Conservation (phyloP, 1,140 invertebrate species). For the Atta colombica region DNA sequence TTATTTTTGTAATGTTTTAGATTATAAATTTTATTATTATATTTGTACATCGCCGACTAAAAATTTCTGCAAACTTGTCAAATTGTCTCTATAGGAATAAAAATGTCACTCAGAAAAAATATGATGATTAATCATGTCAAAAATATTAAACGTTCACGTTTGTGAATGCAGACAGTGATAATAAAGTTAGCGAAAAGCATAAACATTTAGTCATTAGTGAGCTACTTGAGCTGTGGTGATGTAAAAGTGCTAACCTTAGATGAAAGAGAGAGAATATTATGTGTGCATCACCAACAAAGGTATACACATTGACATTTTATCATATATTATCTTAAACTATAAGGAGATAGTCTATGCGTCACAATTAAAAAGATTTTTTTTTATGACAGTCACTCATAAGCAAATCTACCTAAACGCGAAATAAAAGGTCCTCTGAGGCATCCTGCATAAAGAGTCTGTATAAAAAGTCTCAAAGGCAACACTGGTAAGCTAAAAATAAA, state of each 20-base stretch:
- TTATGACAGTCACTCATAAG: conserved; percentile 4
- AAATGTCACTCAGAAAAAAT: not conserved
- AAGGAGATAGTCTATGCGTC: not conserved
- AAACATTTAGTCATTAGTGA: conserved; percentile 20
- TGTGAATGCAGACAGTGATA: not conserved
- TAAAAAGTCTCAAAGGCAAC: not conserved
- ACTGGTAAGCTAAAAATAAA: not conserved
- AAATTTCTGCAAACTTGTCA: not conserved
- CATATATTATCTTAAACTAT: conserved; percentile 11
- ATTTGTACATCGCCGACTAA: not conserved
- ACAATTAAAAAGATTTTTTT: conserved; percentile 33
- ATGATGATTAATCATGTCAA: conserved; percentile 13
- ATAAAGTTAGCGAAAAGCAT: not conserved
- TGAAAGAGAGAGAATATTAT: not conserved
- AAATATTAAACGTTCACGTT: conserved; percentile 5
- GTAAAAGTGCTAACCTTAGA: not conserved
- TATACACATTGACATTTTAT: conserved; percentile 8
- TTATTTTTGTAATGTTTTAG: not conserved
- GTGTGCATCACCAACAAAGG: not conserved
- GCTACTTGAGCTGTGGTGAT: not conserved
- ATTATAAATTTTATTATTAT: not conserved
- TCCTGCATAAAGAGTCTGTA: not conserved
- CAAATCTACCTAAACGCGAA: conserved; percentile 26
- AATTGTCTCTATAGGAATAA: conserved; percentile 12
- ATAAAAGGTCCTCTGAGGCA: not conserved